Percentiles rank a stretch among this genome's conserved stretches.
Conservation (phyloP, 1,140 invertebrate species). For the Lucilia cuprina region DNA sequence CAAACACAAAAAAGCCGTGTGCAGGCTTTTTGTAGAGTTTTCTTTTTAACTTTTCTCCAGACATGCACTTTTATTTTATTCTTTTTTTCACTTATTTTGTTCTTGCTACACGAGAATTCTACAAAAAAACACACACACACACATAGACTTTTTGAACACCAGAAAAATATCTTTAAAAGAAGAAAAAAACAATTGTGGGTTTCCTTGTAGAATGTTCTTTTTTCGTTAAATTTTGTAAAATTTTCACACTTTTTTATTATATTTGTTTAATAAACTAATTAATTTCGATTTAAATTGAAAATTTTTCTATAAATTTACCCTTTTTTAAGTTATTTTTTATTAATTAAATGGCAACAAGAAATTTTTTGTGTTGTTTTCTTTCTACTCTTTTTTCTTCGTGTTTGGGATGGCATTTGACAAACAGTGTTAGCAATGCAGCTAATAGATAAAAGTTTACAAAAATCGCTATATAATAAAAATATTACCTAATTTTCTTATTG, state of each 20-base stretch:
- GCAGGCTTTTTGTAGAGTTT: slow-evolving; percentile 6
- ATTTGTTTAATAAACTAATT: not conserved
- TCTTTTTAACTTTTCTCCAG: not conserved
- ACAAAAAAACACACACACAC: too few species aligned
- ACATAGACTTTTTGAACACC: too few species aligned
- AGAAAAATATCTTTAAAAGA: not conserved
- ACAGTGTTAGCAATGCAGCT: not conserved
- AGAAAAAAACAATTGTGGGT: not conserved
- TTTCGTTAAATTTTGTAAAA: not conserved
- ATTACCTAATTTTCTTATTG: not conserved
- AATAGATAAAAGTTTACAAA: too few species aligned
- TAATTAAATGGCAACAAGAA: slow-evolving; percentile 27
- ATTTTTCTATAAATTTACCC: slow-evolving; percentile 10
- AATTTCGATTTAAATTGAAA: not conserved
- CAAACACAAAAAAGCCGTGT: not conserved
- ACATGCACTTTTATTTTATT: not conserved
- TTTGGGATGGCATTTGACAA: not conserved
- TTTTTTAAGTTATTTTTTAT: slow-evolving; percentile 24
- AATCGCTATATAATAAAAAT: too few species aligned
- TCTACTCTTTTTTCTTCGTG: not conserved
- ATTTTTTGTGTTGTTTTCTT: slow-evolving; percentile 13
- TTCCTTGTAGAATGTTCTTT: not conserved
- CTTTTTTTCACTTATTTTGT: not conserved
- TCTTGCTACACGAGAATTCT: too few species aligned
- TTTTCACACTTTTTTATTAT: not conserved